Evolutionary conservation across 1,140 invertebrate genomes (phyloP), one percentile per base, ranked within the genome.

Genomic region (Hypothenemus hampei): DNA sequence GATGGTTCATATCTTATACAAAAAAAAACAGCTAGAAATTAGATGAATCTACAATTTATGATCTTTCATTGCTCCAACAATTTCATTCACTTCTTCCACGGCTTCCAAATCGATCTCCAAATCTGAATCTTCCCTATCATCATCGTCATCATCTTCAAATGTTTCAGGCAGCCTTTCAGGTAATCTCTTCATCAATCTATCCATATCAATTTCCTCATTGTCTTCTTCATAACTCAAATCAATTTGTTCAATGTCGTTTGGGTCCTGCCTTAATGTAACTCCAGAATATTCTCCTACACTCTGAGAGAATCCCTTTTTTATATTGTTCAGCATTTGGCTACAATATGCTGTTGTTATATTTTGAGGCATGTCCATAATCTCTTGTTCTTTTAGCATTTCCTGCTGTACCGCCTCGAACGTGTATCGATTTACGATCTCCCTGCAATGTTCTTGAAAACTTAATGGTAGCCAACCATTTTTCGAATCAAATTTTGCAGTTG

Each of bases 401-500:
- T 76, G 75, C 11, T 78, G 73, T 8, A 83, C 63, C n/a, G 77
- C 70, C 22, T 76, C 72, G 1, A 76, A 75, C 7, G 85, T 76
- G 60, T 78, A 77, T 51, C 75, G 76, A 55, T 81, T 84, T 4
- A 85, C 78, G 39, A 86, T 83, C 69, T 84, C 80, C 46, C 85
- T 70, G 47, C 83, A 82, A 29, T 81, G 75, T 24, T 84, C 79
- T 50, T 82, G 81, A 21, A 86, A 83, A 35, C 79, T 81, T 8
- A 73, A 68, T 0, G 86, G 82, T 39, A 90, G 70, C 87, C 87
- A 91, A 4, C 89, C 89, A 48, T 80, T 77, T 64, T 81, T 81
- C 58, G 81, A 78, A 61, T 89, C 81, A 63, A 85, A 91, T 23
- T 77, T 74, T 41, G 76, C 73, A 10, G 78, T 79, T 1, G 83